Evolutionary conservation across 2,113 vertebrate species (phyloP).

Genomic region (Antechinus stuartii): DNA sequence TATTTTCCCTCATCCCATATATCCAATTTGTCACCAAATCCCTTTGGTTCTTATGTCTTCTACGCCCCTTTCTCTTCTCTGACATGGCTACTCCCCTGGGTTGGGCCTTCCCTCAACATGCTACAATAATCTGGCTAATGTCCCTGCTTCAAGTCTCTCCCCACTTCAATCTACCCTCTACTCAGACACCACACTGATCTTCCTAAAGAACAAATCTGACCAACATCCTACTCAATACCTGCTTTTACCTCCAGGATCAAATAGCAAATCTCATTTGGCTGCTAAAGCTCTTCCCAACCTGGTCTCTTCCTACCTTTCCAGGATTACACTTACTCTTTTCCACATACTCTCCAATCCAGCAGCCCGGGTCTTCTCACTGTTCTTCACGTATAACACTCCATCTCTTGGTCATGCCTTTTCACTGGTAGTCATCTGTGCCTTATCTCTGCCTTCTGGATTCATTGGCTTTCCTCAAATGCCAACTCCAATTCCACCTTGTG

Average conservation of each 20-base stretch:
- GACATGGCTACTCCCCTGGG: neutral
- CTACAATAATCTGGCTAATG: neutral
- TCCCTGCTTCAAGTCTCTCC: neutral
- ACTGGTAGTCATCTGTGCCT: neutral
- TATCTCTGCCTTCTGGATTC: neutral
- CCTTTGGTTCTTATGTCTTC: neutral
- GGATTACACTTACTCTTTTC: neutral
- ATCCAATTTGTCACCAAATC: neutral
- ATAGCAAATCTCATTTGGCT: neutral
- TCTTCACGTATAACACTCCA: neutral
- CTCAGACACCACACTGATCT: neutral
- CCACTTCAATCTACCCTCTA: neutral
- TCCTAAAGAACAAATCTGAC: too few species aligned
- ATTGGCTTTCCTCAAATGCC: neutral
- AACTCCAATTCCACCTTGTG: neutral
- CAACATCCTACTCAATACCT: neutral
- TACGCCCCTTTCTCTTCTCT: neutral
- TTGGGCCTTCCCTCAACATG: neutral
- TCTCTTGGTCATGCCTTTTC: neutral
- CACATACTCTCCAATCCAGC: neutral
- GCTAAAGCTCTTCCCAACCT: neutral
- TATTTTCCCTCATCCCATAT: neutral
- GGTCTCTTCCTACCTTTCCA: neutral
- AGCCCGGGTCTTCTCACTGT: neutral
- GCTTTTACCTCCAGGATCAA: neutral